phyloP scores from a whole-genome alignment of 2,113 vertebrate genomes.

The Myanophis thanlyinensis region DNA sequence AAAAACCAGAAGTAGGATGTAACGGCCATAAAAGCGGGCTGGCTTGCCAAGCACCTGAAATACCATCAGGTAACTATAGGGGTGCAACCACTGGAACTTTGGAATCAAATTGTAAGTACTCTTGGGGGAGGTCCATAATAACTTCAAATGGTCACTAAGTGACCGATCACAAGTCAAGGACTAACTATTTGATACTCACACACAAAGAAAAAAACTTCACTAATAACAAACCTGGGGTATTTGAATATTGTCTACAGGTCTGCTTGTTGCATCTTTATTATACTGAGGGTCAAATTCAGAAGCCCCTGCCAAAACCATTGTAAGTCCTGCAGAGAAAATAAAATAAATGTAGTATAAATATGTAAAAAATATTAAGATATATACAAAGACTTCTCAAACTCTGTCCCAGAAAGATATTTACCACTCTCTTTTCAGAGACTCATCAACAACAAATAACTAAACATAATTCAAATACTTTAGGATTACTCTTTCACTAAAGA shows the following conservation, averaged over 20 bases:
- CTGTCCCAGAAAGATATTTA: background rate
- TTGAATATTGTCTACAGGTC: slow-evolving; percentile 93
- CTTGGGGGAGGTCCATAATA: background rate
- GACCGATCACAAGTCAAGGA: background rate
- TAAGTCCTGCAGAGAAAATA: slow-evolving; percentile 78
- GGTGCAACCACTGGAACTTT: background rate
- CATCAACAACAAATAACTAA: background rate
- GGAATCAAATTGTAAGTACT: background rate
- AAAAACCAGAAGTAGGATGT: background rate
- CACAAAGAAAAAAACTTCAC: background rate
- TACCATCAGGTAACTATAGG: background rate
- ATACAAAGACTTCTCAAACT: slow-evolving; percentile 15
- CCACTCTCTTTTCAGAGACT: background rate
- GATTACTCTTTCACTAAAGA: background rate
- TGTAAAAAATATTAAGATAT: background rate
- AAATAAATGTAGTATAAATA: slow-evolving; percentile 8
- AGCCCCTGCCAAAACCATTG: slow-evolving; percentile 93
- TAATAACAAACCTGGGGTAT: slow-evolving; percentile 87
- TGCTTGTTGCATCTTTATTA: slow-evolving; percentile 96
- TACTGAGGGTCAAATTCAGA: slow-evolving; percentile 98
- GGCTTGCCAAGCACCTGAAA: background rate
- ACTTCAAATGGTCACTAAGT: background rate
- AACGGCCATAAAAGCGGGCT: no score
- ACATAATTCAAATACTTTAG: background rate
- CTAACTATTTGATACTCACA: slow-evolving; percentile 10